Base-by-base conservation (phyloP, 1,140 invertebrate species). In the Proctacanthus coquilletti region DNA sequence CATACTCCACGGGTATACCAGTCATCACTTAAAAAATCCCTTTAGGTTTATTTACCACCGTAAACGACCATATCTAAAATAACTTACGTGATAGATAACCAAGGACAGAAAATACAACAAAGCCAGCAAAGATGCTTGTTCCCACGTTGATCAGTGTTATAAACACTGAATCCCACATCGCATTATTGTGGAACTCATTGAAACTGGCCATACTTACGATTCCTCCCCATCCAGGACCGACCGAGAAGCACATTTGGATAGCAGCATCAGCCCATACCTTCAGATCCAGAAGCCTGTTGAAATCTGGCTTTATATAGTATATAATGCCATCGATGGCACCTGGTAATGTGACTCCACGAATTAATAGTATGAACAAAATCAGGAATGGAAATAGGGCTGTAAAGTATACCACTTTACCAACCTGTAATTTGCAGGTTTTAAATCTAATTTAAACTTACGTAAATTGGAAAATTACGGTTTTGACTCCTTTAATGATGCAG, bases 41-140 rank as follows among this genome's bases (percentile, higher is more conserved):
- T n/a, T n/a, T n/a, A n/a, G n/a, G n/a, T n/a, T n/a, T n/a, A n/a
- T n/a, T n/a, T n/a, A 10, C 15, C 6, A 17, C 15, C 6, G 6
- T 33, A 10, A 33, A 10, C 3, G n/a, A 1, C 30, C 9, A 20
- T 11, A 21, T n/a, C 21, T 4, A 30, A 34, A n/a, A 9, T 9
- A 9, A 34, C 39, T 47, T 36, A 59, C 52, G 18, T 6, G 84
- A 75, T 71, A 94, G 88, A 56, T 91, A 96, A 2, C 93, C 93
- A 9, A 96, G 66, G 36, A 91, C 88, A 0, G 87, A 86, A 63
- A 95, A 95, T 15, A 95, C 87, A 3, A 93, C 88, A 50, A 94
- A 85, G 0, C 89, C 91, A 13, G 86, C 84, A 63, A 87, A 89
- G 40, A 95, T 77, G 56, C 85, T 92, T 0, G 89, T 93, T 15